Conservation (phyloP, 1,140 invertebrate genomes). For the Leguminivora glycinivorella region DNA sequence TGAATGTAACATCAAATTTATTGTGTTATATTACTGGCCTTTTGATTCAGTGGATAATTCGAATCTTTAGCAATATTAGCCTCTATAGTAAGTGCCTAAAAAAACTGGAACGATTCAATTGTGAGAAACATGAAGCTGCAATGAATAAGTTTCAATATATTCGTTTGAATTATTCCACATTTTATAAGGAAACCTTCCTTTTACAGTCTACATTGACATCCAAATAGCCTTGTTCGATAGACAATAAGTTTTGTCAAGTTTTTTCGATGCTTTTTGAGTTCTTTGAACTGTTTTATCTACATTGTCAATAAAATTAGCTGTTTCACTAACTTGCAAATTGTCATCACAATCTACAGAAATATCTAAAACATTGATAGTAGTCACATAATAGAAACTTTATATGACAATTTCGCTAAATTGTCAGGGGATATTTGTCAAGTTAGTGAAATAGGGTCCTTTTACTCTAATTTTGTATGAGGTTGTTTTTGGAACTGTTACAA, state of each 20-base stretch:
- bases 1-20: too few relatives aligned
- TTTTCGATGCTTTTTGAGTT: neutral
- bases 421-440: too few relatives aligned
- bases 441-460: too few relatives aligned
- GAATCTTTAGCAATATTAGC: slow-evolving; percentile 2
- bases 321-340: neutral
- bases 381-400: too few relatives aligned
- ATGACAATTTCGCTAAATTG: too few relatives aligned
- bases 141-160: neutral
- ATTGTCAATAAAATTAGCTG: neutral
- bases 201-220: neutral
- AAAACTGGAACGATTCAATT: neutral
- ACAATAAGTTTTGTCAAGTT: neutral
- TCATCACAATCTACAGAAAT: too few relatives aligned
- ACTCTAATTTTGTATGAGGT: too few relatives aligned
- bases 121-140: neutral
- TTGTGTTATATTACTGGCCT: neutral
- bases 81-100: neutral
- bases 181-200: neutral
- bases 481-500: too few relatives aligned
- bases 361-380: too few relatives aligned
- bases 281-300: slow-evolving; percentile 7
- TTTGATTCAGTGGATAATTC: neutral
- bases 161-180: neutral
- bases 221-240: neutral